These are phyloP conservation scores for Phyto melanocephala DNA, from an alignment of 2,888 invertebrate genomes.

Conservation along the genomic window DNA sequence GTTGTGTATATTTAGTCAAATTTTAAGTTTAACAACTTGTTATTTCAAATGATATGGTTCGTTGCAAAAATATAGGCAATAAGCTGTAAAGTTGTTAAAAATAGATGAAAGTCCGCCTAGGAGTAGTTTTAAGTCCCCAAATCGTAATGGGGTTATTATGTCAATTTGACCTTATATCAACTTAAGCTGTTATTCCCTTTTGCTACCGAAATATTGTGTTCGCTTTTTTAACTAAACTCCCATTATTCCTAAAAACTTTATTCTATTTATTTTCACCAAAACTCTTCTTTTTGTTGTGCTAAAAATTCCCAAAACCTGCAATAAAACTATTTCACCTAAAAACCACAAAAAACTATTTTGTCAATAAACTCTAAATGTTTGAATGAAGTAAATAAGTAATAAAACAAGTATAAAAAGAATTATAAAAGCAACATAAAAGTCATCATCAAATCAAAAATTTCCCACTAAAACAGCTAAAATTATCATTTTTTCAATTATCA, in stretches of 20 bases:
- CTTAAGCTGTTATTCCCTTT: no score
- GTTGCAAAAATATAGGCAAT: no score
- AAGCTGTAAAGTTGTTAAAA: no score
- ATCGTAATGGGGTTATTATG: no score
- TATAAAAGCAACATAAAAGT: slow-evolving; percentile 27
- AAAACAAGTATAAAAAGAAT: neutral
- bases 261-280: neutral
- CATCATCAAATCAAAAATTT: slow-evolving; percentile 22
- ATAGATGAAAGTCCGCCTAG: no score
- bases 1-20: no score
- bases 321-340: slow-evolving; percentile 10
- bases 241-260: neutral
- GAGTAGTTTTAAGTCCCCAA: no score
- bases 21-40: no score
- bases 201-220: no score
- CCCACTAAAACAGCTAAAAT: slow-evolving; percentile 24
- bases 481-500: slow-evolving; percentile 5
- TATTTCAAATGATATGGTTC: no score
- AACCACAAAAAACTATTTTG: slow-evolving; percentile 50
- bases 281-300: no score
- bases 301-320: slow-evolving; percentile 22
- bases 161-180: no score
- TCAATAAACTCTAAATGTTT: slow-evolving; percentile 31
- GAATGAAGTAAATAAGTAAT: slow-evolving; percentile 10
- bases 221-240: neutral